Evolutionary conservation across 2,888 invertebrate species (phyloP).

Genomic region (Clusia tigrina): DNA sequence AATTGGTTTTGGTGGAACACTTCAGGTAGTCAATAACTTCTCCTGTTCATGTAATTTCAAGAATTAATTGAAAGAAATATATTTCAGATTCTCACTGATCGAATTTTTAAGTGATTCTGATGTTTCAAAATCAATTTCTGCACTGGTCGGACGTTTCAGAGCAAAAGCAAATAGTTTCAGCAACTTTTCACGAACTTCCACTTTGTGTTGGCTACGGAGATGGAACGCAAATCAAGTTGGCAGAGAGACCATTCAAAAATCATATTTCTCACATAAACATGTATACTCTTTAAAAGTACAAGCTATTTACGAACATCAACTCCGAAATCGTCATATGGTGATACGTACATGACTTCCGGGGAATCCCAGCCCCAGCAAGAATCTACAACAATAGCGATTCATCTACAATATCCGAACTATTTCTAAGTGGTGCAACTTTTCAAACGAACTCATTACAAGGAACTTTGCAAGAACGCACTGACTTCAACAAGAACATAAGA

Average conservation of each 20-base stretch:
- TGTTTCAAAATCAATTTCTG: no score
- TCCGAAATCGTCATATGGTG: conserved; percentile 23
- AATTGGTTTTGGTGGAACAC: conserved; percentile 19
- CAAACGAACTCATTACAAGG: conserved; percentile 16
- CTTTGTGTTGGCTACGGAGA: conserved; percentile 30
- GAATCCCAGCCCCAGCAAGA: conserved; percentile 27
- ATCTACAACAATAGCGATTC: conserved; percentile 31
- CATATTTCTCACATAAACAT: conserved; percentile 29
- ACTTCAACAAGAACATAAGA: conserved; percentile 9
- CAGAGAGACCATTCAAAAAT: conserved; percentile 25
- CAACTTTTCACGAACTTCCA: conserved; percentile 24
- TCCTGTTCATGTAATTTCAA: not conserved
- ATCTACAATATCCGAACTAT: conserved; percentile 16
- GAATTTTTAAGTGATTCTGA: not conserved
- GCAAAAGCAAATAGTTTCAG: conserved; percentile 12
- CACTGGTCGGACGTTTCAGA: conserved; percentile 10
- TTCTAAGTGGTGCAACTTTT: conserved; percentile 24
- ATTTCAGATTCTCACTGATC: not conserved
- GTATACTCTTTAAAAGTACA: conserved; percentile 28
- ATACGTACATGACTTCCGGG: conserved; percentile 28
- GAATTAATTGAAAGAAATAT: not conserved
- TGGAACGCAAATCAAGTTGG: conserved; percentile 31
- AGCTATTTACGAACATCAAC: conserved; percentile 23
- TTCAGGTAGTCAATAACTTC: not conserved
- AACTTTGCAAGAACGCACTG: conserved; percentile 12